Base-by-base conservation (phyloP, 1,140 invertebrate genomes). In the Polypedilum pembai region DNA sequence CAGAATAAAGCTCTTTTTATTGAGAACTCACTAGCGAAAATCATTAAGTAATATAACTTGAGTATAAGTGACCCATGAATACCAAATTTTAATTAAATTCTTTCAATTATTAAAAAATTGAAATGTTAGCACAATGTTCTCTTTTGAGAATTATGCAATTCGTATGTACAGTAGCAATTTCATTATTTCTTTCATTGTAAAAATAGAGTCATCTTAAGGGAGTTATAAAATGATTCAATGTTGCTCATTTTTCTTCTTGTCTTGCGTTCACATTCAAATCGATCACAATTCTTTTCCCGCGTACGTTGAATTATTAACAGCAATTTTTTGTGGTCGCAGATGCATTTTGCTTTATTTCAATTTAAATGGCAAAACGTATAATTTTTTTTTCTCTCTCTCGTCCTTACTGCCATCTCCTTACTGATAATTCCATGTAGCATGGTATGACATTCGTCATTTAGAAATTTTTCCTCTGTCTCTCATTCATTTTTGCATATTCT, bases 131-230 rank as follows among this genome's bases (percentile, higher is more conserved):
- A 17, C 20, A 73, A n/a, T 18, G 63, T 74, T 56, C 72, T 40
- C 21, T 40, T 12, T 73, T 40, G 72, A 73, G 40, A 72, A 72
- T 72, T 72, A 21, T 21, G 24, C 66, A 72, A 21, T 73, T 24
- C 24, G 24, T 33, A 33, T 33, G 24, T 33, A 33, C 24, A 33
- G 24, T 5, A 33, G 24, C 24, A 33, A 33, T 33, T 33, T 33
- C 5, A 33, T 56, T 56, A 56, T n/a, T 56, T 12, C 45, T 56
- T 56, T 56, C n/a, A 15, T 33, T 33, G 10, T n/a, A 12, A 56
- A n/a, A 56, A 56, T 56, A 56, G 45, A 56, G 45, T 56, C 45
- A 56, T 56, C 45, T 56, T 56, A 12, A n/a, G 45, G 45, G 45
- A 56, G n/a, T 56, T 56, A 15, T n/a, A 56, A 56, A 56, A 56